A percentile compares a stretch with the other conserved stretches of the same genome.
phyloP scores from a whole-genome alignment of 2,888 invertebrate genomes.

The Galerucella calmariensis region DNA sequence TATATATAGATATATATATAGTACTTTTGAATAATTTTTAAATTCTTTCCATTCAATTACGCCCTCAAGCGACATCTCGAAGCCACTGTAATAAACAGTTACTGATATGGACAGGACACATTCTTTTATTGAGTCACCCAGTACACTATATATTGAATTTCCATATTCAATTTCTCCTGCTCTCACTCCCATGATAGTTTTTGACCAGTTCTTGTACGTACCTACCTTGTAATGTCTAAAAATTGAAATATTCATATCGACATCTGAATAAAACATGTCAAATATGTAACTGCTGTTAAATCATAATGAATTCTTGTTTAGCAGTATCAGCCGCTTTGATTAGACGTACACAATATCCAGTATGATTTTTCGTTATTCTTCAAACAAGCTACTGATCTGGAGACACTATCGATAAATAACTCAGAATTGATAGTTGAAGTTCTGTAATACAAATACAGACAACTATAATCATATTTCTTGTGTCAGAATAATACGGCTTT shows the following conservation, averaged over 20 bases:
- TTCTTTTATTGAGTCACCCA: no score
- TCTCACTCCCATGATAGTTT: not conserved
- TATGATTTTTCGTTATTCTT: slow-evolving; percentile 40
- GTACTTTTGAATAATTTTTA: no score
- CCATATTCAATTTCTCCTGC: no score
- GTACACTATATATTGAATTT: no score
- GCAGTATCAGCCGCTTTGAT: slow-evolving; percentile 44
- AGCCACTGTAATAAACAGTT: no score
- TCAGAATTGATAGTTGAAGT: slow-evolving; percentile 41
- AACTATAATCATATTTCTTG: slow-evolving; percentile 44
- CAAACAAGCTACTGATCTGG: slow-evolving; percentile 41
- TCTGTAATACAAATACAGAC: slow-evolving; percentile 47
- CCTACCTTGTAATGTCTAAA: not conserved
- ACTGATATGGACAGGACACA: no score
- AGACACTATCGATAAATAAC: slow-evolving; percentile 44
- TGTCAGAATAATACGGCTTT: slow-evolving; percentile 30
- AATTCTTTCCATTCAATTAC: no score
- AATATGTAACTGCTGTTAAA: slow-evolving; percentile 38
- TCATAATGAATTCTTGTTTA: slow-evolving; percentile 39
- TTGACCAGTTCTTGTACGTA: not conserved
- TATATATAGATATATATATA: no score
- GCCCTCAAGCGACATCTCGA: no score
- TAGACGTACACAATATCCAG: slow-evolving; percentile 45
- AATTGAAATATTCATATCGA: not conserved
- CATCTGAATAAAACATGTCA: slow-evolving; percentile 46